Evolutionary conservation across 2,113 vertebrate species (phyloP).

Genomic region (Myiopsitta monachus): DNA sequence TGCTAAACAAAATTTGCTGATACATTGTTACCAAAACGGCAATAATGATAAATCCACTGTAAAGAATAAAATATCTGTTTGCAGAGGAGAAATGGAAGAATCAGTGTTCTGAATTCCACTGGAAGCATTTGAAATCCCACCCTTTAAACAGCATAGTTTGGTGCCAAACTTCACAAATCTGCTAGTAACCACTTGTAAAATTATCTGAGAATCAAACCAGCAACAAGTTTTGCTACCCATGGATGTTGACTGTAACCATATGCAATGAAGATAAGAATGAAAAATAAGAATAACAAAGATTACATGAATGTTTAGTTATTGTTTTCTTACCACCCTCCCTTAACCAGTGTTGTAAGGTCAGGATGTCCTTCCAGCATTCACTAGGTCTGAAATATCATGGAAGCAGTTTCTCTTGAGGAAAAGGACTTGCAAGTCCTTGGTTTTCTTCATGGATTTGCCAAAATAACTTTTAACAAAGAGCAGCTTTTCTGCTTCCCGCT

Average conservation of each 20-base stretch:
- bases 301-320: neutral
- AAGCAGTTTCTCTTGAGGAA: neutral
- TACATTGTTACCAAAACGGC: neutral
- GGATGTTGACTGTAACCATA: neutral
- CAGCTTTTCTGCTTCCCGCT: slow-evolving; percentile 8
- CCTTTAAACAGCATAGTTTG: neutral
- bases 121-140: slow-evolving; percentile 24
- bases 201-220: neutral
- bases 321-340: neutral
- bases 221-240: slow-evolving; percentile 7
- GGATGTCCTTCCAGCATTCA: neutral
- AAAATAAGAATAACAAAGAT: slow-evolving; percentile 1
- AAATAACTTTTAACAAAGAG: slow-evolving; percentile 18
- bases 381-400: neutral
- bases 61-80: neutral
- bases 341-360: neutral
- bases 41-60: slow-evolving; percentile 25
- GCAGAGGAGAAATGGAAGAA: neutral
- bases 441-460: slow-evolving; percentile 23
- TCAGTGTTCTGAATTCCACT: neutral
- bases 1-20: slow-evolving; percentile 8
- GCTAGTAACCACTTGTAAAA: slow-evolving; percentile 28
- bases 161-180: slow-evolving; percentile 10
- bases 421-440: neutral
- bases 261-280: neutral